A percentile compares a stretch with the other conserved stretches of the same genome.
These are phyloP conservation scores for Boleophthalmus pectinirostris DNA, from an alignment of 2,113 vertebrate species.

Conservation along the genomic window DNA sequence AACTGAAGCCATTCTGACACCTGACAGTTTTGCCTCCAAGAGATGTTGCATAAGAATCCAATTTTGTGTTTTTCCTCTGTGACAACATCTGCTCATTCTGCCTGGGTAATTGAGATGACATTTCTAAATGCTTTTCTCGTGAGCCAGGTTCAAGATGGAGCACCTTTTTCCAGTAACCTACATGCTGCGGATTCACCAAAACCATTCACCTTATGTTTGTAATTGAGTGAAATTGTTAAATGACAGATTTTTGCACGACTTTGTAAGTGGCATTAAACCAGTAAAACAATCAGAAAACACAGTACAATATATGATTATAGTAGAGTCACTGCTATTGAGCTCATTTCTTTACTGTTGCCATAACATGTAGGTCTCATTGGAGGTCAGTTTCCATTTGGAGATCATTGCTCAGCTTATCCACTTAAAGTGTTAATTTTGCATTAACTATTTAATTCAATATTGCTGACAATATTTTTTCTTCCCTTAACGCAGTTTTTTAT, in stretches of 20 bases:
- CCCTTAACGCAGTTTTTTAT: no score
- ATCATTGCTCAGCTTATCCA: no score
- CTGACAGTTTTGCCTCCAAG: conserved; percentile 29
- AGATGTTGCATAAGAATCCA: conserved; percentile 37
- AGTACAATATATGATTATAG: not conserved
- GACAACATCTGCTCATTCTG: conserved; percentile 25
- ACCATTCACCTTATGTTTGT: conserved; percentile 1
- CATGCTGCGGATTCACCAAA: not conserved
- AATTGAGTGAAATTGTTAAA: not conserved
- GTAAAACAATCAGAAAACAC: not conserved
- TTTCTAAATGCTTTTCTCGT: conserved; percentile 20
- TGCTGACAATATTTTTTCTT: no score
- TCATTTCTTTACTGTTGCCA: no score
- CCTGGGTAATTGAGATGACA: conserved; percentile 32
- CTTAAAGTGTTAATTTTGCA: no score
- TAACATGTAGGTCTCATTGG: no score
- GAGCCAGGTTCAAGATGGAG: conserved; percentile 3
- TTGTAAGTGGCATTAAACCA: conserved; percentile 7
- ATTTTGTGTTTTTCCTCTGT: conserved; percentile 34
- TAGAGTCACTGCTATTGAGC: not conserved
- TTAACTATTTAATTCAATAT: no score
- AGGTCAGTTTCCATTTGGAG: no score
- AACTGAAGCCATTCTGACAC: conserved; percentile 34
- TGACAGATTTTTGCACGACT: conserved; percentile 9
- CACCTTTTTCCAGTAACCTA: conserved; percentile 18